Evolutionary conservation across 2,113 vertebrate genomes (phyloP), one percentile per base, ranked within the genome.

Genomic region (Burhinus oedicnemus): DNA sequence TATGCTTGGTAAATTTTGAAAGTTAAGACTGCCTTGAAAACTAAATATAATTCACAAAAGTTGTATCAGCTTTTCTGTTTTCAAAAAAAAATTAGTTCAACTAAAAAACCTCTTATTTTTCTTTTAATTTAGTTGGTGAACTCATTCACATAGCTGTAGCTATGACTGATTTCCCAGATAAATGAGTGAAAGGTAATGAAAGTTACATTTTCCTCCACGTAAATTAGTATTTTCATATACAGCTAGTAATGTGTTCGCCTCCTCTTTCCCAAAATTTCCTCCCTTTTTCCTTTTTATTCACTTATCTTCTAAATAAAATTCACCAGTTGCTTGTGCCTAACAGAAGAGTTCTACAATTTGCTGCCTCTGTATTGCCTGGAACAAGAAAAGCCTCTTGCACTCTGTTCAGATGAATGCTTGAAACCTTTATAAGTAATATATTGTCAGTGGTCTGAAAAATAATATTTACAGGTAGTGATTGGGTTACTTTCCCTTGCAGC

Each of bases 311-410:
- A 72, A 89, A 68, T 54, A 85, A 76, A 61, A 71, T 66, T 68
- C 15, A 47, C 30, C 21, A 52, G 45, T 80, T 92, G 75, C 93
- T 91, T 92, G 27, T 81, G 66, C 83, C 92, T 84, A 75, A 47
- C 89, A 54, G 94, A 96, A 96, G 83, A 92, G 29, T 97, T 97
- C 91, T 97, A 95, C 95, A 95, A 19, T 84, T 82, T 97, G 96
- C 94, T 97, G 95, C 93, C 91, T 97, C 91, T 97, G 96, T 96
- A 97, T 93, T 96, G 89, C 76, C 81, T 87, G 57, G 69, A 81
- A 79, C 82, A 82, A 71, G 80, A 69, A 15, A 38, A 92, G 61
- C 82, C 38, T 96, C 74, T 87, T 84, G 36, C 65, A 51, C 60
- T 84, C 32, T 81, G 61, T 65, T 86, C 74, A 89, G 38, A 52